These are phyloP conservation scores for Trachelus stipa DNA, from an alignment of 2,888 invertebrate genomes.

Conservation along the genomic window DNA sequence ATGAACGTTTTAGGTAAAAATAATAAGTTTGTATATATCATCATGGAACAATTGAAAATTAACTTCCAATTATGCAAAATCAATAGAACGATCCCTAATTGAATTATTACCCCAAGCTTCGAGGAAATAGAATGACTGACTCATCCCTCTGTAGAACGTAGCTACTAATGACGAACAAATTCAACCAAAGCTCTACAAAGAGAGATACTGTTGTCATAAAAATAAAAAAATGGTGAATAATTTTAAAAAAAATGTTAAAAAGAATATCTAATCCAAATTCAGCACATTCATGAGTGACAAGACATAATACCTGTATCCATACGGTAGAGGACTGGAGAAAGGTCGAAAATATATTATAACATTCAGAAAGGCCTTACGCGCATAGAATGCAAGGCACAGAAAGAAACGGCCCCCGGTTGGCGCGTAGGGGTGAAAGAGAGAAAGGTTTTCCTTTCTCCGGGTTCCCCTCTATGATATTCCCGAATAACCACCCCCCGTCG, in stretches of 20 bases:
- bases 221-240: background rate
- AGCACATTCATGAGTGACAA: background rate
- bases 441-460: slow-evolving; percentile 43
- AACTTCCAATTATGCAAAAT: background rate
- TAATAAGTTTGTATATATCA: background rate
- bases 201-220: background rate
- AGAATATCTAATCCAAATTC: background rate
- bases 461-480: slow-evolving; percentile 39
- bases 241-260: background rate
- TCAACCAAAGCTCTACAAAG: background rate
- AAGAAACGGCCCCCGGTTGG: slow-evolving; percentile 26
- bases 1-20: background rate
- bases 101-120: background rate
- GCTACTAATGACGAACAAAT: background rate
- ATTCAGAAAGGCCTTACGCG: slow-evolving; percentile 19
- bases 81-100: background rate
- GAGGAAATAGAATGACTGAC: background rate
- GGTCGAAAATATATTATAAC: slow-evolving; percentile 37
- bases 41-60: background rate
- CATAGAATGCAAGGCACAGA: slow-evolving; percentile 26
- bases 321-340: slow-evolving; percentile 8
- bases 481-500: slow-evolving; percentile 40
- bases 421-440: slow-evolving; percentile 29
- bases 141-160: background rate
- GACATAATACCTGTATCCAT: background rate